Evolutionary conservation across 1,140 invertebrate species (phyloP).

Genomic region (Heliothis subflexa): DNA sequence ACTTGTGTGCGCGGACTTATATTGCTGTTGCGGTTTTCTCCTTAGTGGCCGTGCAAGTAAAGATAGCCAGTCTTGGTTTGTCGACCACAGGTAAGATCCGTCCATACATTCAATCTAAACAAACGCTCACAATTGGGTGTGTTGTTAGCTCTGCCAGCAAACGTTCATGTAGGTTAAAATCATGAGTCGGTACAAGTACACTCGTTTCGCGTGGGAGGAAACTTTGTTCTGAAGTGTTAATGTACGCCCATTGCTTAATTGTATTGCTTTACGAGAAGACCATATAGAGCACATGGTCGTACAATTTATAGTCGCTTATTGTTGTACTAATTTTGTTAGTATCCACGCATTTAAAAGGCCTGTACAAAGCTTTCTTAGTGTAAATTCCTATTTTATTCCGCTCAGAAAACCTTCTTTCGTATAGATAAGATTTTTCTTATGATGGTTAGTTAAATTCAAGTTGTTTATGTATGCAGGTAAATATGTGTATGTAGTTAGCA

Average conservation of each 20-base stretch:
- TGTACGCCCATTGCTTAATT: slow-evolving; percentile 83
- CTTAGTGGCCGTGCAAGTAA: slow-evolving; percentile 54
- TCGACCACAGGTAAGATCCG: slow-evolving; percentile 54
- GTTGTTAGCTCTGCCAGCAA: slow-evolving; percentile 59
- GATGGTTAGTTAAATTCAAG: too few relatives aligned
- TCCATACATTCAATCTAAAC: slow-evolving; percentile 51
- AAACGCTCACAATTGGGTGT: slow-evolving; percentile 53
- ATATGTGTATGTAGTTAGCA: slow-evolving; percentile 13
- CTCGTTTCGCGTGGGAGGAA: slow-evolving; percentile 70
- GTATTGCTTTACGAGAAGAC: slow-evolving; percentile 80
- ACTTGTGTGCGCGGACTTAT: slow-evolving; percentile 53
- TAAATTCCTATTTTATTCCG: not conserved
- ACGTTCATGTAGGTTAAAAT: slow-evolving; percentile 71
- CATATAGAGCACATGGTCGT: slow-evolving; percentile 73
- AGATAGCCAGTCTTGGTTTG: slow-evolving; percentile 50
- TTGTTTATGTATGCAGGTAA: slow-evolving; percentile 36
- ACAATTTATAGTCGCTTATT: slow-evolving; percentile 77
- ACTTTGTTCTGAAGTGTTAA: slow-evolving; percentile 77
- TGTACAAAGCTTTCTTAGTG: not conserved
- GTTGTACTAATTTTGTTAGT: slow-evolving; percentile 44
- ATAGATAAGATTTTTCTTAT: not conserved
- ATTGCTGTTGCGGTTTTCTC: slow-evolving; percentile 61
- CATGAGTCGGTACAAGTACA: slow-evolving; percentile 59
- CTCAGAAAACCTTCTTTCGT: not conserved
- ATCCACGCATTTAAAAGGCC: not conserved